Base-by-base conservation (phyloP, 2,888 invertebrate genomes). In the Pseudoips prasinana region DNA sequence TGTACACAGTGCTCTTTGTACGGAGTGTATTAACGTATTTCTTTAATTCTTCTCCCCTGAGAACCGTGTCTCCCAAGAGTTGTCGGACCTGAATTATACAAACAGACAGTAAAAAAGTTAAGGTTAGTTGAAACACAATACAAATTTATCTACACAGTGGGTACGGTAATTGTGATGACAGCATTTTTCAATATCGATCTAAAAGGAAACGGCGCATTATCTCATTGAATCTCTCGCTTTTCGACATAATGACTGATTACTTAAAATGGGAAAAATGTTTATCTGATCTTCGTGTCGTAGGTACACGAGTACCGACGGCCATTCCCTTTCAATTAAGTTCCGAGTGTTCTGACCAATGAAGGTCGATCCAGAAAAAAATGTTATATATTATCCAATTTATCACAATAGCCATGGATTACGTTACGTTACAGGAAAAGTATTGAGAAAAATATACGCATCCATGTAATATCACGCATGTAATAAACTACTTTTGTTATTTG, bases 31-130 rank as follows among this genome's bases (percentile, higher is more conserved):
- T 93, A 8, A 97, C 94, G 74, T 96, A 96, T 52, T 93, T 92
- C 75, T 96, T 96, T 66, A 96, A 92, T 81, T 96, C 95, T 44
- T 95, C 95, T 11, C 95, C 95, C 56, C 94, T 91, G 10, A 95
- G 86, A 9, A 94, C 91, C 34, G 92, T 92, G 42, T 93, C 93
- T 1, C 94, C 94, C 24, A 90, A 75, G 9, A 89, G 75, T 50
- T 89, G 85, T 39, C 84, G 82, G 4, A 90, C 83, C 85, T 77
- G 48, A 39, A 55, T 57, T 32, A 44, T 37, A 43, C 19, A 24
- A 14, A 20, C 7, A n/a, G 7, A 14, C 2, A 19, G 7, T 5
- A 8, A 5, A 8, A 28, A 30, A 34, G 18, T 2, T 1, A 7
- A 25, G 22, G 3, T 8, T 23, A 31, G 6, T 7, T 7, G 8